These are phyloP conservation scores for Thryonomys swinderianus DNA, from an alignment of 2,113 vertebrate species.

Conservation along the genomic window DNA sequence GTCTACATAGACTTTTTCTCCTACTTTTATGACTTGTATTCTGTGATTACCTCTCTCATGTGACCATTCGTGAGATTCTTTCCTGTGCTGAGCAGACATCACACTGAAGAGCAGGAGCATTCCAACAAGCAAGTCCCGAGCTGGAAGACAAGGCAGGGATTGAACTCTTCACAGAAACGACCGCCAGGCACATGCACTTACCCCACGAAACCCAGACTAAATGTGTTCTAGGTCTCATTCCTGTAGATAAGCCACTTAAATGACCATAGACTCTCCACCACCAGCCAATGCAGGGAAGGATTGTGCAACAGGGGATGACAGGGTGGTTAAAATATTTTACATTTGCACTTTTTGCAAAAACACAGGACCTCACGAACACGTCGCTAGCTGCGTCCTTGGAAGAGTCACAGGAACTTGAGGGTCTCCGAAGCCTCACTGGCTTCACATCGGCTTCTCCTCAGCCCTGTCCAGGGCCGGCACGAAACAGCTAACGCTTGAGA, in stretches of 20 bases:
- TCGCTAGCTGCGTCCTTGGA: background rate
- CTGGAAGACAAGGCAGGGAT: background rate
- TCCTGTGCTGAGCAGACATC: background rate
- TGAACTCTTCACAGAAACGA: conserved; percentile 31
- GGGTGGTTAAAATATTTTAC: background rate
- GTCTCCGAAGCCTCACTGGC: background rate
- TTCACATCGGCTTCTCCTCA: background rate
- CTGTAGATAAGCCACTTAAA: background rate
- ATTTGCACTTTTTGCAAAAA: conserved; percentile 44
- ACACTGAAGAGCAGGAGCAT: background rate
- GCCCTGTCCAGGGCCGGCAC: background rate
- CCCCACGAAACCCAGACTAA: background rate
- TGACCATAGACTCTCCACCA: background rate
- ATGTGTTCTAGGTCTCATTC: background rate
- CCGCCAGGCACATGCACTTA: background rate
- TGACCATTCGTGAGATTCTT: background rate
- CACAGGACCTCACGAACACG: background rate
- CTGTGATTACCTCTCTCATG: background rate
- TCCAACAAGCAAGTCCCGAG: background rate
- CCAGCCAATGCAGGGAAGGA: background rate
- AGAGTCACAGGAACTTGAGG: background rate
- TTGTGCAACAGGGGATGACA: background rate
- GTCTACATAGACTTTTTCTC: background rate
- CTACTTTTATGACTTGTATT: background rate
- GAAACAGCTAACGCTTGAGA: background rate